A percentile compares a stretch with the other conserved stretches of the same genome.
These are phyloP conservation scores for Mantis religiosa DNA, from an alignment of 2,888 invertebrate genomes.

Conservation along the genomic window DNA sequence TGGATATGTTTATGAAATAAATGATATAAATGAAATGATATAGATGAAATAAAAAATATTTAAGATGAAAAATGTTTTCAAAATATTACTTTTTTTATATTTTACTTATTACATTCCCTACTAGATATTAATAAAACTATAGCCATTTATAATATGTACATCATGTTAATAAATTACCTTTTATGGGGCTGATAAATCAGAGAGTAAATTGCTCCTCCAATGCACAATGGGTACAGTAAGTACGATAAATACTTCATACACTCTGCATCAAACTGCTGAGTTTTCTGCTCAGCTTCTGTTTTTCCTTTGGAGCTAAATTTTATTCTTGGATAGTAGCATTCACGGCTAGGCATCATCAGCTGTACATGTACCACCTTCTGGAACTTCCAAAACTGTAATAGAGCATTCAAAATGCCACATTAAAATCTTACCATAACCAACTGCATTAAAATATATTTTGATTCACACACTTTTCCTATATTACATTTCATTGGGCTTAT, in stretches of 20 bases:
- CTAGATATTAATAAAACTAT: too few relatives aligned
- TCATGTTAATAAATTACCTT: slow-evolving; percentile 54
- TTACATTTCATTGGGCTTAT: too few relatives aligned
- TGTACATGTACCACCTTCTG: slow-evolving; percentile 69
- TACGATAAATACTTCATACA: slow-evolving; percentile 90
- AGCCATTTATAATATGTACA: too few relatives aligned
- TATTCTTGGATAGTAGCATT: slow-evolving; percentile 39
- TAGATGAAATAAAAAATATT: too few relatives aligned
- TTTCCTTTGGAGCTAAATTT: slow-evolving; percentile 43
- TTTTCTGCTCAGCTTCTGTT: slow-evolving; percentile 68
- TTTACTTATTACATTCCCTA: too few relatives aligned
- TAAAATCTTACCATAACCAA: too few relatives aligned
- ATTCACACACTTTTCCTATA: too few relatives aligned
- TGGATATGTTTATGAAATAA: too few relatives aligned
- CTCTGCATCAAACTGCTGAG: slow-evolving; percentile 83
- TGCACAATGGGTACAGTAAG: slow-evolving; percentile 82
- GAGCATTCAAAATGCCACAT: slow-evolving; percentile 17
- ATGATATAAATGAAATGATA: too few relatives aligned
- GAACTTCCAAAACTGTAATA: slow-evolving; percentile 84
- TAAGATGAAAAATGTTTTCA: not conserved
- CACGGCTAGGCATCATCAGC: slow-evolving; percentile 40
- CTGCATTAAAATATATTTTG: too few relatives aligned
- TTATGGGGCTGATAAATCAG: slow-evolving; percentile 90
- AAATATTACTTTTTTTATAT: not conserved
- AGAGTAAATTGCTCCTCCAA: slow-evolving; percentile 86